These are phyloP conservation scores for Lerista edwardsae DNA, from an alignment of 2,797 vertebrate species.

Conservation along the genomic window DNA sequence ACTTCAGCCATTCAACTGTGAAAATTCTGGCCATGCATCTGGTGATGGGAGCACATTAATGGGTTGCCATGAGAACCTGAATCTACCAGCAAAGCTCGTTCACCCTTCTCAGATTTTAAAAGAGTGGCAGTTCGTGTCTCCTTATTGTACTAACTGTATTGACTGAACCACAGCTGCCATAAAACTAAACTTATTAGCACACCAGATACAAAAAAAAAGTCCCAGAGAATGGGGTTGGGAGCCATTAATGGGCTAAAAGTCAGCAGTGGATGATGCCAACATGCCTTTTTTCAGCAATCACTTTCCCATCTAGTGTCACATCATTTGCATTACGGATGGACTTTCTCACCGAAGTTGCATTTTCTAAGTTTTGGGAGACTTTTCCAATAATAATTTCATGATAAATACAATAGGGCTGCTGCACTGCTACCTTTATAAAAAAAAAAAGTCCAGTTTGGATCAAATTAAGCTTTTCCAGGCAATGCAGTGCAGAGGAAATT, in stretches of 20 bases:
- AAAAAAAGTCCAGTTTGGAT: slow-evolving; percentile 20
- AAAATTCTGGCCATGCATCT: neutral
- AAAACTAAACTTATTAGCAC: neutral
- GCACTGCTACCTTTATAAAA: neutral
- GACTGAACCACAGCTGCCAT: neutral
- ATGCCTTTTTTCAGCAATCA: slow-evolving; percentile 6
- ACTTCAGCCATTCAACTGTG: slow-evolving; percentile 6
- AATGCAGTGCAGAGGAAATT: slow-evolving; percentile 17
- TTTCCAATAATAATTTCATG: slow-evolving; percentile 29
- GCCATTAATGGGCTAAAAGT: neutral
- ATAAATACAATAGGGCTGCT: slow-evolving; percentile 10
- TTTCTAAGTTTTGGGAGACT: neutral
- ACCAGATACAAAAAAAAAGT: neutral
- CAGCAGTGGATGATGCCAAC: neutral
- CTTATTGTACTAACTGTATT: neutral
- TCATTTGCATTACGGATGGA: neutral
- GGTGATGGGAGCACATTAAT: neutral
- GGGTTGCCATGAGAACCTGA: slow-evolving; percentile 5
- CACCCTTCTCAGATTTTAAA: slow-evolving; percentile 20
- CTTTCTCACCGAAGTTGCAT: neutral
- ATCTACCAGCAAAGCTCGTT: slow-evolving; percentile 1
- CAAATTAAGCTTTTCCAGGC: slow-evolving; percentile 14
- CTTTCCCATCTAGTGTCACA: neutral
- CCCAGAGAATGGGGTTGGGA: neutral
- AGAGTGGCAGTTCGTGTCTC: slow-evolving; percentile 12